Base-by-base conservation (phyloP, 2,797 vertebrate species). In the Orientallactaga sibirica region DNA sequence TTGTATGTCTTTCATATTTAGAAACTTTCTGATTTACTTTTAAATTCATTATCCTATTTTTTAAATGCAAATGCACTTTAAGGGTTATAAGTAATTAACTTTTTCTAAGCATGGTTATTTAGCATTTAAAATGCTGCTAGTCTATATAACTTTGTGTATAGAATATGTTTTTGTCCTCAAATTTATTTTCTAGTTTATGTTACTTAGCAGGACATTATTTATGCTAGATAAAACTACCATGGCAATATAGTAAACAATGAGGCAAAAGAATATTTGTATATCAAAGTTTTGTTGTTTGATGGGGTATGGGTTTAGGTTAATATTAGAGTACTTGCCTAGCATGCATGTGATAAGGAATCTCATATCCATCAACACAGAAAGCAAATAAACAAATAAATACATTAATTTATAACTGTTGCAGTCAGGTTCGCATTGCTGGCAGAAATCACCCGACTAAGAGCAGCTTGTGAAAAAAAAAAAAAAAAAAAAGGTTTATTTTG, bases 31-130 rank as follows among this genome's bases (percentile, higher is more conserved):
- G 0, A 4, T 12, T 79, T 64, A 90, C 68, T 83, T 86, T 83
- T 80, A 78, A 14, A 88, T 55, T 70, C 9, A 33, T 2, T 79
- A 27, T 73, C 2, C 0, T 87, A 82, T 43, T 93, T 93, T 90
- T 86, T 81, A 77, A 94, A 41, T 48, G 52, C 37, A 85, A 88
- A 55, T 93, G 2, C 58, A 33, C 6, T 76, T 67, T 37, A 22
- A 91, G 7, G 12, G 43, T 67, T 58, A 71, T 33, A 92, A 93
- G 92, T 90, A 62, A 48, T 89, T 90, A 73, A 87, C 75, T 64
- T 86, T 25, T 87, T 27, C 5, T 73, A 68, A 66, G 20, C 58
- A 74, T 27, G 74, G 12, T 33, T 10, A 78, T 82, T 93, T 81
- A 29, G 80, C 19, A 67, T 68, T 75, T 83, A 24, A 83, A 91